These are phyloP conservation scores for Timandra comae DNA, from an alignment of 2,888 invertebrate genomes.

Conservation along the genomic window DNA sequence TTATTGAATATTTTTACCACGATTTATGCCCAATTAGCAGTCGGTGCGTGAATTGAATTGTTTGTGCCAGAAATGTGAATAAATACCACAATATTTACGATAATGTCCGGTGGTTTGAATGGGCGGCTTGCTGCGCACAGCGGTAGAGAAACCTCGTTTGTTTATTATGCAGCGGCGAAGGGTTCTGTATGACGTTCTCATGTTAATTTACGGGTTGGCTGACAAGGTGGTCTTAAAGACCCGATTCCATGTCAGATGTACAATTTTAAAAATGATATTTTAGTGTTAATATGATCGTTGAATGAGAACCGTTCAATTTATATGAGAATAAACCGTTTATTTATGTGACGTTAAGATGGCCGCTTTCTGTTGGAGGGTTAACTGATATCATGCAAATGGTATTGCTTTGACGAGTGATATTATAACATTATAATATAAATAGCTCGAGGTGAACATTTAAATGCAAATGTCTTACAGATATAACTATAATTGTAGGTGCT, in stretches of 20 bases:
- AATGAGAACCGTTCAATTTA: slow-evolving; percentile 44
- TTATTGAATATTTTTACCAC: slow-evolving; percentile 71
- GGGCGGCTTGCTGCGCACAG: slow-evolving; percentile 51
- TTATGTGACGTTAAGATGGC: slow-evolving; percentile 22
- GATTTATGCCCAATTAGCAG: slow-evolving; percentile 74
- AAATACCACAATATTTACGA: slow-evolving; percentile 76
- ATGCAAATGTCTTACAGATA: no score
- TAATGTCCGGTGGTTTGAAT: slow-evolving; percentile 66
- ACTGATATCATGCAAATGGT: no score
- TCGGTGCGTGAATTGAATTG: slow-evolving; percentile 74
- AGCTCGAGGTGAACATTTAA: background rate
- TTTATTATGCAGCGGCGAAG: slow-evolving; percentile 66
- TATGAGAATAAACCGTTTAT: slow-evolving; percentile 36
- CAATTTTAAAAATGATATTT: slow-evolving; percentile 62
- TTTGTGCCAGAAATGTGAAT: slow-evolving; percentile 71
- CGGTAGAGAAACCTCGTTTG: slow-evolving; percentile 48
- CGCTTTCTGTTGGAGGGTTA: slow-evolving; percentile 1
- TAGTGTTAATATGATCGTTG: slow-evolving; percentile 62
- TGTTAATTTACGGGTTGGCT: slow-evolving; percentile 58
- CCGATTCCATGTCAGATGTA: slow-evolving; percentile 26
- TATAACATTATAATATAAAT: slow-evolving; percentile 5
- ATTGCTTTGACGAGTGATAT: background rate
- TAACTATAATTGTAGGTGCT: no score
- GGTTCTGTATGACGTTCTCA: slow-evolving; percentile 69
- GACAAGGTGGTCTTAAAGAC: slow-evolving; percentile 64